Evolutionary conservation across 2,113 vertebrate genomes (phyloP).

Genomic region (Ia io): DNA sequence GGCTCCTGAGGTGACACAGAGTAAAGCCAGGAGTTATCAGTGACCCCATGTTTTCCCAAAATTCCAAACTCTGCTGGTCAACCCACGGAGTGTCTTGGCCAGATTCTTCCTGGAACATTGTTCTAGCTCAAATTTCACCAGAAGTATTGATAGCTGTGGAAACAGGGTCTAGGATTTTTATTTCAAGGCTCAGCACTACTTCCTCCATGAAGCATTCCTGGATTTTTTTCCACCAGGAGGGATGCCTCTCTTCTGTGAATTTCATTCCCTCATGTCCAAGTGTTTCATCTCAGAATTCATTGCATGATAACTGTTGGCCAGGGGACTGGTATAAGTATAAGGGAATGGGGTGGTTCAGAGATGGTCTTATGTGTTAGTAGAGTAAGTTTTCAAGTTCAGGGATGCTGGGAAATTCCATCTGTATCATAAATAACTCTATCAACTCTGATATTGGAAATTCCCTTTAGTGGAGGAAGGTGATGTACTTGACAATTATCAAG

Average conservation of each 20-base stretch:
- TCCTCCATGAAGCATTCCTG: not conserved
- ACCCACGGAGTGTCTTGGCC: not conserved
- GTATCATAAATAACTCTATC: not conserved
- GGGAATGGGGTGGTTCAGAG: not conserved
- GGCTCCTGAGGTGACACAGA: not conserved
- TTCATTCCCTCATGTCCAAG: not conserved
- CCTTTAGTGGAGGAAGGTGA: not conserved
- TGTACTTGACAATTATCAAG: not conserved
- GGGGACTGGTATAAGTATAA: not conserved
- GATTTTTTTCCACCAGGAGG: not conserved
- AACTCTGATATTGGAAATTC: not conserved
- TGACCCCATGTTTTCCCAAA: not conserved
- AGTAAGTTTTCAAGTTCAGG: not conserved
- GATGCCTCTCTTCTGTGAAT: not conserved
- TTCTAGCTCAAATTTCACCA: not conserved
- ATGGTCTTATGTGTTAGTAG: not conserved
- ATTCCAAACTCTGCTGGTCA: not conserved
- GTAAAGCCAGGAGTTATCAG: not conserved
- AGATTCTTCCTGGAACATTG: not conserved
- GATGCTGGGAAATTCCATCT: not conserved
- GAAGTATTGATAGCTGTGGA: not conserved
- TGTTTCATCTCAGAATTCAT: not conserved
- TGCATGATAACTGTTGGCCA: not conserved
- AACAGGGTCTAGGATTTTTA: not conserved
- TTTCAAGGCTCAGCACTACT: not conserved